phyloP scores from a whole-genome alignment of 2,888 invertebrate species.

The Marasmarcha lunaedactyla region DNA sequence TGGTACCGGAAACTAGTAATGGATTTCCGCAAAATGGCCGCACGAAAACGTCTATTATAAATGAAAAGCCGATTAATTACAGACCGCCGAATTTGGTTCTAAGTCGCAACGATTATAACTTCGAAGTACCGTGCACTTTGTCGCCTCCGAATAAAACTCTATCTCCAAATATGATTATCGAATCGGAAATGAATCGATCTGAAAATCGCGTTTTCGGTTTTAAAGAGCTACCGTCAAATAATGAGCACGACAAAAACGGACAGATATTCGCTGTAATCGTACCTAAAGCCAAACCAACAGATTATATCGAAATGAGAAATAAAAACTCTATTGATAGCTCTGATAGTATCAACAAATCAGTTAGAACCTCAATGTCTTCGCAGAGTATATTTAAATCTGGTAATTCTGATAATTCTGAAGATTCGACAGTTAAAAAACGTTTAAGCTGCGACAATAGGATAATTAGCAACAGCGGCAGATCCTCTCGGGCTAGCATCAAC shows the following conservation, averaged over 20 bases:
- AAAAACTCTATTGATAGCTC: slow-evolving; percentile 34
- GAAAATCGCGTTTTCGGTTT: slow-evolving; percentile 57
- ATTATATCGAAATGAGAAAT: slow-evolving; percentile 27
- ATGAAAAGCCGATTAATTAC: slow-evolving; percentile 37
- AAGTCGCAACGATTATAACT: slow-evolving; percentile 36
- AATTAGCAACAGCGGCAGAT: slow-evolving; percentile 36
- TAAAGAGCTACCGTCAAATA: slow-evolving; percentile 44
- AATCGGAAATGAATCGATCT: slow-evolving; percentile 31
- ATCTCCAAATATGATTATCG: slow-evolving; percentile 55
- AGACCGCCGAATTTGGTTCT: slow-evolving; percentile 43
- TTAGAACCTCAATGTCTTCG: slow-evolving; percentile 40
- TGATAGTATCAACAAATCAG: slow-evolving; percentile 44
- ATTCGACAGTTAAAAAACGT: slow-evolving; percentile 53
- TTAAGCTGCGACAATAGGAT: slow-evolving; percentile 59
- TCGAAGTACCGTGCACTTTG: slow-evolving; percentile 48
- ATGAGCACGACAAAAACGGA: slow-evolving; percentile 27
- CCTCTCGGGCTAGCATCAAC: slow-evolving; percentile 51
- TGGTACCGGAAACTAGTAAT: slow-evolving; percentile 37
- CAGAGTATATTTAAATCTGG: slow-evolving; percentile 46
- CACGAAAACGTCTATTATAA: slow-evolving; percentile 37
- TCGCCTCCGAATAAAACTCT: slow-evolving; percentile 60
- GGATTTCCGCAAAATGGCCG: slow-evolving; percentile 21
- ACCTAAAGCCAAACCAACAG: slow-evolving; percentile 42
- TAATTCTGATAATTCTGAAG: slow-evolving; percentile 53
- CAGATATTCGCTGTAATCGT: slow-evolving; percentile 64